phyloP scores from a whole-genome alignment of 1,140 invertebrate species.

The Drosophila pachea region DNA sequence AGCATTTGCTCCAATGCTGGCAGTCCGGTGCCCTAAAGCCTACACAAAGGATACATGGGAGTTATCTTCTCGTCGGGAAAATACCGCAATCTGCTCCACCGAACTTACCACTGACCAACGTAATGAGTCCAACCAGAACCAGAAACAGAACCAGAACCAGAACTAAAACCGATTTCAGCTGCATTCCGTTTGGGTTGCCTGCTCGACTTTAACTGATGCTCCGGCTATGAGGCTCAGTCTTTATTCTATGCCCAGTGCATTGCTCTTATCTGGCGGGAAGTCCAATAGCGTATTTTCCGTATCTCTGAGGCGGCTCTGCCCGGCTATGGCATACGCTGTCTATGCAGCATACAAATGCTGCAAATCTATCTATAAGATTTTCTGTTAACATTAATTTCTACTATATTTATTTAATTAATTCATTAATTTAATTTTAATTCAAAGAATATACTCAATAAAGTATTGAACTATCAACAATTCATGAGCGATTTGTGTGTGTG shows the following conservation, averaged over 20 bases:
- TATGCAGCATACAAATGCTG: too few species aligned
- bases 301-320: slow-evolving; percentile 1
- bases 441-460: too few species aligned
- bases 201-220: slow-evolving; percentile 23
- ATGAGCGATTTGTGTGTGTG: not conserved
- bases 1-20: slow-evolving; percentile 33
- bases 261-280: slow-evolving; percentile 9
- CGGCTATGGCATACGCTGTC: not conserved
- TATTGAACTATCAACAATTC: not conserved
- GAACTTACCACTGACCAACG: slow-evolving; percentile 33
- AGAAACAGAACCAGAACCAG: slow-evolving; percentile 24
- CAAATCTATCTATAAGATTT: too few species aligned
- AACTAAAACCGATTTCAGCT: slow-evolving; percentile 17
- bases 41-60: not conserved
- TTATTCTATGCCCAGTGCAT: slow-evolving; percentile 8
- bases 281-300: slow-evolving; percentile 1
- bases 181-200: slow-evolving; percentile 21
- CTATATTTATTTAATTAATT: not conserved
- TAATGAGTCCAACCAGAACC: slow-evolving; percentile 7
- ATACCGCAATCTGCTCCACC: not conserved
- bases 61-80: not conserved
- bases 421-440: not conserved
- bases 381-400: not conserved
- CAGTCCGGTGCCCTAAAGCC: slow-evolving; percentile 29
- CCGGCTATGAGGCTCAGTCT: not conserved